Evolutionary conservation across 2,113 vertebrate species (phyloP).

Genomic region (Anser brachyrhynchus): DNA sequence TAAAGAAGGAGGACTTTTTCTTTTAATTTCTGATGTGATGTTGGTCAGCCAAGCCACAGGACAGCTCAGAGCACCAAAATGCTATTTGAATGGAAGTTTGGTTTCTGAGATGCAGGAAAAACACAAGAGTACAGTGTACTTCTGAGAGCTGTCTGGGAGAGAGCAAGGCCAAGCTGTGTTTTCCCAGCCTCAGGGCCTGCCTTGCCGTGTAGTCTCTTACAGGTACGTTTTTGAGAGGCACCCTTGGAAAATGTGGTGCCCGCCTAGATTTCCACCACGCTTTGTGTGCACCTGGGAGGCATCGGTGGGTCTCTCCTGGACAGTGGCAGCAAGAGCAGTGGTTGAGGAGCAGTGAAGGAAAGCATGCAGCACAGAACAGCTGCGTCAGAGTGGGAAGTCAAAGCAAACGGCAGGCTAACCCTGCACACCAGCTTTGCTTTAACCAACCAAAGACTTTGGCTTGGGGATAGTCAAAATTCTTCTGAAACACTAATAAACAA

Average conservation of each 20-base stretch:
- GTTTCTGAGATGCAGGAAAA: neutral
- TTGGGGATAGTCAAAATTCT: neutral
- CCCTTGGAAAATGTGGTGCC: neutral
- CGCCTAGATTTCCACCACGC: neutral
- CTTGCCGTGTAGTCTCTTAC: neutral
- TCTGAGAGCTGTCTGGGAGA: neutral
- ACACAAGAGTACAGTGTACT: neutral
- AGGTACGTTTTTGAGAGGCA: neutral
- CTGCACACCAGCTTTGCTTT: neutral
- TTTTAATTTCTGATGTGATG: neutral
- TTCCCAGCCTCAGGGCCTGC: neutral
- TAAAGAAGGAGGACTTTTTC: neutral
- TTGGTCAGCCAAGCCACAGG: neutral
- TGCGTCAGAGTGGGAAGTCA: neutral
- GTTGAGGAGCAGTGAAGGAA: neutral
- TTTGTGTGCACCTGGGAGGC: neutral
- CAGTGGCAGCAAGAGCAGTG: neutral
- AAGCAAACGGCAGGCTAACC: neutral
- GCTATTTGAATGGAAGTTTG: neutral
- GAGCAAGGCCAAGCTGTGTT: neutral
- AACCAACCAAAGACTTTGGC: neutral
- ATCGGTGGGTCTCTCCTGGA: neutral
- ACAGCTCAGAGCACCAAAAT: neutral
- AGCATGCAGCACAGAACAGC: neutral
- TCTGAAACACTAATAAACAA: neutral